Evolutionary conservation across 2,113 vertebrate species (phyloP), one percentile per base, ranked within the genome.

Genomic region (Bubo scandiacus): DNA sequence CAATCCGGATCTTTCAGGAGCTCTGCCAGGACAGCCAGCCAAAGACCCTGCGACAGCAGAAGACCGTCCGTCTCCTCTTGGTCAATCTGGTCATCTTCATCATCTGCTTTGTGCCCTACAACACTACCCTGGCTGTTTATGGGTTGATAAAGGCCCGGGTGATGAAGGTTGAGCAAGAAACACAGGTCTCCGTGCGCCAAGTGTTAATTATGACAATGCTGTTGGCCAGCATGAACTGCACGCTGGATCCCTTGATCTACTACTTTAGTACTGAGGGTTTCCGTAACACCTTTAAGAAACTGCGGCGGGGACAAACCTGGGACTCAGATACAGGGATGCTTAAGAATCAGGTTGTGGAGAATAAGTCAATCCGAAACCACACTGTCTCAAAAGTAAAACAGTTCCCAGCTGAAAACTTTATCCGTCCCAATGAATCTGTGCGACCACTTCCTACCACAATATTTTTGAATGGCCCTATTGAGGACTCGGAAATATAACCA

Each of bases 221-320:
- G 62, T 42, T 98, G 83, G 98, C 98, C 70, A 96, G 98, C 57
- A 97, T 98, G 97, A 98, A 98, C 96, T 98, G 98, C 61, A 98
- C 38, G 2, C 95, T 98, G 84, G 98, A 98, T 75, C 98, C 98
- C 15, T 65, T 98, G 70, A 96, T 98, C 77, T 98, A 98, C 86
- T 98, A 98, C 92, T 98, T 98, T 14, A 98, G 98, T 70, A 98
- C 98, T 1, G 98, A 98, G 88, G 98, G 98, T 4, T 98, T 98
- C 95, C 97, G 93, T 4, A 98, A 98, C 92, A 98, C 98, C 63
- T 92, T 98, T 25, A 97, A 97, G 85, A 97, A 96, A 54, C 7
- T 98, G 59, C 89, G 97, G 12, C 38, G 71, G 25, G 91, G 86
- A 7, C 93, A 94, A 61, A 19, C 66, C 62, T 96, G 93, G 95